Evolutionary conservation across 1,140 invertebrate genomes (phyloP).

Genomic region (Drosophila parabipectinata): DNA sequence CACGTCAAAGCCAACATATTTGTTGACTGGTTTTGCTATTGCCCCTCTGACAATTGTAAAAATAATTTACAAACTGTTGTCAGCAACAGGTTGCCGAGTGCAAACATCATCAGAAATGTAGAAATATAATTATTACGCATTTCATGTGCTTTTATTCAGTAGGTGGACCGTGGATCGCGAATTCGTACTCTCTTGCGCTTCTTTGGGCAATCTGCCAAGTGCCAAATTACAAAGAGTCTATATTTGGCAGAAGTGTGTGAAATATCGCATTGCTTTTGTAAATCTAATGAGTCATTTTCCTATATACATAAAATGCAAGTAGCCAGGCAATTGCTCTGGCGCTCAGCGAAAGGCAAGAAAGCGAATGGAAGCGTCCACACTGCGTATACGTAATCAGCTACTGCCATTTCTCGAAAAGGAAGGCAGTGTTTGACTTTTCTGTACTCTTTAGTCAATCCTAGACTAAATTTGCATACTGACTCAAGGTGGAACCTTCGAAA

Average conservation of each 20-base stretch:
- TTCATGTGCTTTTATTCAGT: slow-evolving; percentile 49
- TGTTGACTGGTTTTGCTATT: slow-evolving; percentile 49
- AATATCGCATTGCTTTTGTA: slow-evolving; percentile 41
- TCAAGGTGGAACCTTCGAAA: slow-evolving; percentile 23
- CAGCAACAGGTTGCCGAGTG: slow-evolving; percentile 58
- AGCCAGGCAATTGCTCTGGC: slow-evolving; percentile 19
- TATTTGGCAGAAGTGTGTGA: slow-evolving; percentile 57
- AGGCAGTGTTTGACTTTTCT: neutral
- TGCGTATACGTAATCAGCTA: slow-evolving; percentile 54
- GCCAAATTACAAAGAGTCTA: slow-evolving; percentile 31
- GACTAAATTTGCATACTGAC: slow-evolving; percentile 41
- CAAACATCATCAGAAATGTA: slow-evolving; percentile 50
- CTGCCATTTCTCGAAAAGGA: neutral
- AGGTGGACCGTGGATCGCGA: slow-evolving; percentile 7
- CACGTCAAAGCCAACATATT: slow-evolving; percentile 26
- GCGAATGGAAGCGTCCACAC: slow-evolving; percentile 13
- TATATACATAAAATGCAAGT: slow-evolving; percentile 48
- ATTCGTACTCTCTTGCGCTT: slow-evolving; percentile 17
- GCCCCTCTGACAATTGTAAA: slow-evolving; percentile 48
- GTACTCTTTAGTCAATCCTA: neutral
- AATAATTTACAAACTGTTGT: slow-evolving; percentile 58
- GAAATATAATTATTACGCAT: slow-evolving; percentile 64
- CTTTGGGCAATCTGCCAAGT: slow-evolving; percentile 31
- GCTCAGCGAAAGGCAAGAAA: slow-evolving; percentile 29
- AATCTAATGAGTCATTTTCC: slow-evolving; percentile 42